A percentile compares a stretch with the other conserved stretches of the same genome.
Evolutionary conservation across 2,888 invertebrate species (phyloP).

Genomic region (Thyatira batis): DNA sequence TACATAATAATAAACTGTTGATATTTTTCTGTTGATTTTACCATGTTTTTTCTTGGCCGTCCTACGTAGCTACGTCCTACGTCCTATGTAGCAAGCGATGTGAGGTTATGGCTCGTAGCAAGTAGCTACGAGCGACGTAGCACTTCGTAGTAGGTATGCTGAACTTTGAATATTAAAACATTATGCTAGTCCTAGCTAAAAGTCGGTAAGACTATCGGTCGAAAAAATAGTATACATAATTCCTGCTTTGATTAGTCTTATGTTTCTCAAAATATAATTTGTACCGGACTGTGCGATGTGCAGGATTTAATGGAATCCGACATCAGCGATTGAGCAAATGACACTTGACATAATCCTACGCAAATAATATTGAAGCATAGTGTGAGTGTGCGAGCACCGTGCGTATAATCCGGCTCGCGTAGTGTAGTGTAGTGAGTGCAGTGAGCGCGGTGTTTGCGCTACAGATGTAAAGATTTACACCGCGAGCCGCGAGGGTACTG

Average conservation of each 20-base stretch:
- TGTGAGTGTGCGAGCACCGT: background rate
- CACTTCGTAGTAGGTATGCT: background rate
- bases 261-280: too few species aligned
- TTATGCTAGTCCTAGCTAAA: too few species aligned
- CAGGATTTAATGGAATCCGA: background rate
- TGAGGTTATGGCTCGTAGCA: background rate
- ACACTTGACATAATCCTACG: conserved; percentile 15
- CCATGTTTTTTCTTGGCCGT: too few species aligned
- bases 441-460: conserved; percentile 27
- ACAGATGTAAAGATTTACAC: conserved; percentile 30
- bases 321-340: conserved; percentile 10
- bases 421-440: conserved; percentile 7
- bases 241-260: too few species aligned
- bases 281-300: background rate
- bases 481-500: conserved; percentile 6
- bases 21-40: too few species aligned
- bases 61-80: too few species aligned
- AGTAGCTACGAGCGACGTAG: background rate
- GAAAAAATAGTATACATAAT: too few species aligned
- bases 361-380: background rate
- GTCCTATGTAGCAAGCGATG: background rate
- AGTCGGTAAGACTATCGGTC: too few species aligned
- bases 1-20: too few species aligned
- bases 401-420: conserved; percentile 6
- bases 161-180: background rate